A percentile compares a stretch with the other conserved stretches of the same genome.
These are phyloP conservation scores for Plectrocnemia conspersa DNA, from an alignment of 1,140 invertebrate species.

Conservation along the genomic window DNA sequence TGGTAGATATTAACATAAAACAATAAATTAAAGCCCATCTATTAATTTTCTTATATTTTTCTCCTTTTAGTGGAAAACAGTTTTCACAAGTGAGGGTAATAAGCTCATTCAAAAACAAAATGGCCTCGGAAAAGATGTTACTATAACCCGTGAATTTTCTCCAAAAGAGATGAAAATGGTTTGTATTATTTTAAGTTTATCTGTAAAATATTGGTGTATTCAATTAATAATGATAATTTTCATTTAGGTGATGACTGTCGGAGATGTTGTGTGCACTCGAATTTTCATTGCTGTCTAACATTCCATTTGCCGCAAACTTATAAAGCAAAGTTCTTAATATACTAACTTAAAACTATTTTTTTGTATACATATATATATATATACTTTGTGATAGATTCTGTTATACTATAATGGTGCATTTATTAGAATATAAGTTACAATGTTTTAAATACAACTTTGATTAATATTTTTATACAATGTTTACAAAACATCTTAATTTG, in stretches of 20 bases:
- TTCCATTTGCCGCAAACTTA: too few species aligned
- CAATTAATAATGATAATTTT: slow-evolving; percentile 3
- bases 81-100: slow-evolving; percentile 62
- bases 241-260: slow-evolving; percentile 56
- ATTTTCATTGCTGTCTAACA: too few species aligned
- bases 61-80: slow-evolving; percentile 50
- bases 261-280: slow-evolving; percentile 58
- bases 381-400: too few species aligned
- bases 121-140: slow-evolving; percentile 57
- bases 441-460: too few species aligned
- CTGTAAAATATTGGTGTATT: neutral
- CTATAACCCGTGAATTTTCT: slow-evolving; percentile 62
- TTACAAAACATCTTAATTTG: too few species aligned
- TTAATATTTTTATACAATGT: too few species aligned
- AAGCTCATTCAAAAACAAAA: slow-evolving; percentile 68
- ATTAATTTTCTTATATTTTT: slow-evolving; percentile 6
- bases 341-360: too few species aligned
- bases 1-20: slow-evolving; percentile 46
- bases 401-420: too few species aligned
- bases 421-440: too few species aligned
- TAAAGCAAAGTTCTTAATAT: too few species aligned
- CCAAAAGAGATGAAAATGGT: slow-evolving; percentile 59
- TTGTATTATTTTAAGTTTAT: slow-evolving; percentile 14
- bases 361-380: too few species aligned
- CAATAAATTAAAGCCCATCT: neutral